phyloP scores from a whole-genome alignment of 2,797 vertebrate genomes.

The Pteronotus mesoamericanus region DNA sequence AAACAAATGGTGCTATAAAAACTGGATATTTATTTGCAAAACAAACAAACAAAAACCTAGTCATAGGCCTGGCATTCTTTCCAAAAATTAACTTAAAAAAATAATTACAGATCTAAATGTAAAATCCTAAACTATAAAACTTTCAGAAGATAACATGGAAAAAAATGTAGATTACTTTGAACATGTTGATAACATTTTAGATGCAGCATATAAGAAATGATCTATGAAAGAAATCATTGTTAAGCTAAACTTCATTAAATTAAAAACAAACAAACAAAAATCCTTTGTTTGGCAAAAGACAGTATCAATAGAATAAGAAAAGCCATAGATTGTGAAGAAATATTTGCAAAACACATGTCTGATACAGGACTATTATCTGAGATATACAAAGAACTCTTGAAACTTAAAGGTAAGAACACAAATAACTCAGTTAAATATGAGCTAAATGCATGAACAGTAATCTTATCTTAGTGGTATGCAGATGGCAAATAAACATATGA shows the following conservation, averaged over 20 bases:
- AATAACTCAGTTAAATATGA: neutral
- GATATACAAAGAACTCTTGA: too few relatives aligned
- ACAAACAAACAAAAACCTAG: neutral
- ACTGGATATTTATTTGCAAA: neutral
- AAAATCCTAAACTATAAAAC: neutral
- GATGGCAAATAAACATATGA: too few relatives aligned
- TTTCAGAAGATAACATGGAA: neutral
- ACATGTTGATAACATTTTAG: neutral
- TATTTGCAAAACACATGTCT: neutral
- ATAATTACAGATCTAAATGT: neutral
- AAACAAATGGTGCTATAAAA: neutral
- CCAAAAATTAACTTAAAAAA: neutral
- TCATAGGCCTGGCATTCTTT: neutral
- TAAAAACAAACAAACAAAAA: neutral
- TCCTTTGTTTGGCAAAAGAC: neutral
- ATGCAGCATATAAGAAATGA: neutral
- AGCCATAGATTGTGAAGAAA: neutral
- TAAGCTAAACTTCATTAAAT: neutral
- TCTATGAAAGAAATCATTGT: neutral
- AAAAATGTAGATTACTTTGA: neutral
- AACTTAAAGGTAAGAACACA: neutral
- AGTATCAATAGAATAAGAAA: neutral
- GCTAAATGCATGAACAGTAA: neutral
- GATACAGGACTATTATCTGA: too few relatives aligned
- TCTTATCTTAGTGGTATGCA: too few relatives aligned